phyloP scores from a whole-genome alignment of 2,888 invertebrate genomes.

The Drosophila parthenogenetica region DNA sequence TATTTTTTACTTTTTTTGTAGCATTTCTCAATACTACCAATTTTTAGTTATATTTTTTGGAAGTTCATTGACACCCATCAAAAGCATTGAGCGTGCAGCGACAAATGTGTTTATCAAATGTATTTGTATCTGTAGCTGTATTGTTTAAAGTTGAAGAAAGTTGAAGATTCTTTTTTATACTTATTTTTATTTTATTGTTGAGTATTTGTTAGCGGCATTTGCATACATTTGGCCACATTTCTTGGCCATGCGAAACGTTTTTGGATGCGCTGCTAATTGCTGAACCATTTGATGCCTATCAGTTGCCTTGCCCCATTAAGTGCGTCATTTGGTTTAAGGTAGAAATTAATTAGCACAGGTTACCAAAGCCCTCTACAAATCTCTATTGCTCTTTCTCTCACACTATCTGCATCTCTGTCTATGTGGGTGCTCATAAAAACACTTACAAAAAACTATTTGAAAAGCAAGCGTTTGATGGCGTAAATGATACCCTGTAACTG shows the following conservation, averaged over 20 bases:
- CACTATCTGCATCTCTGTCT: neutral
- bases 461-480: neutral
- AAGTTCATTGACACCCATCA: conserved; percentile 71
- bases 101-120: conserved; percentile 27
- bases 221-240: conserved; percentile 72
- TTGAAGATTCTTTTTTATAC: conserved; percentile 52
- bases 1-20: conserved; percentile 33
- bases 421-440: conserved; percentile 71
- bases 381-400: conserved; percentile 9
- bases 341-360: conserved; percentile 76
- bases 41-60: conserved; percentile 45
- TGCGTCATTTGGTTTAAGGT: conserved; percentile 65
- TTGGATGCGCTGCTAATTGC: conserved; percentile 62
- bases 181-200: conserved; percentile 1
- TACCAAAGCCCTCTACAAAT: conserved; percentile 34
- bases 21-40: conserved; percentile 59
- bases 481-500: conserved; percentile 1
- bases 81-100: conserved; percentile 35
- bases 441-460: neutral
- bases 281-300: conserved; percentile 73
- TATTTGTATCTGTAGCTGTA: conserved; percentile 28
- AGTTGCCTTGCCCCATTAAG: conserved; percentile 65
- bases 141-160: conserved; percentile 59
- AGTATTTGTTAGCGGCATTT: conserved; percentile 47
- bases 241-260: conserved; percentile 66